phyloP scores from a whole-genome alignment of 2,888 invertebrate genomes.

The Bedellia somnulentella region DNA sequence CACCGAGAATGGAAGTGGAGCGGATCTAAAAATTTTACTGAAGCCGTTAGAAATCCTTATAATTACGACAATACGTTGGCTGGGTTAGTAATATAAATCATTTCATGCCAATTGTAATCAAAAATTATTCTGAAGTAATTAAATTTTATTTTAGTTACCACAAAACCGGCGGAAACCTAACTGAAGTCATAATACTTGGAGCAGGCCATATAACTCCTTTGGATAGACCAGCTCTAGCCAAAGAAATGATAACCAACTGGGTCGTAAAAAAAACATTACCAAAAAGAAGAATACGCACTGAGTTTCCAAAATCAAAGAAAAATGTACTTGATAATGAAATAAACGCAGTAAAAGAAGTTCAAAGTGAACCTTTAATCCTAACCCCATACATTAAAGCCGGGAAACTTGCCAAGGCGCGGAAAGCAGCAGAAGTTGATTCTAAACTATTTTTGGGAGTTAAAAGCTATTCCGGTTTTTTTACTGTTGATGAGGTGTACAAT shows the following conservation, averaged over 20 bases:
- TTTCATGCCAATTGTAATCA: not conserved
- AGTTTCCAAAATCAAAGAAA: too few relatives aligned
- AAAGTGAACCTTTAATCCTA: slow-evolving; percentile 5
- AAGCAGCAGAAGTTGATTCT: slow-evolving; percentile 5
- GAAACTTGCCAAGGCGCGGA: slow-evolving; percentile 2
- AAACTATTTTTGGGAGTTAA: slow-evolving; percentile 17
- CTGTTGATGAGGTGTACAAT: slow-evolving; percentile 64
- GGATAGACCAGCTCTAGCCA: slow-evolving; percentile 29
- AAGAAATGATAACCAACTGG: not conserved
- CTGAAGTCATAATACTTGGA: slow-evolving; percentile 35
- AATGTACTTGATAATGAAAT: too few relatives aligned
- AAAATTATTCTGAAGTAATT: too few relatives aligned
- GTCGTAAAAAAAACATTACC: too few relatives aligned
- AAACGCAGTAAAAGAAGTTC: too few relatives aligned
- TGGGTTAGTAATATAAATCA: too few relatives aligned
- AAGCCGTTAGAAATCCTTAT: too few relatives aligned
- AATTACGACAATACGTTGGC: too few relatives aligned
- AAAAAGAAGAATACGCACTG: too few relatives aligned
- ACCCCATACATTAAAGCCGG: slow-evolving; percentile 2
- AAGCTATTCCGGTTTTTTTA: slow-evolving; percentile 31
- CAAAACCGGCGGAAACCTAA: slow-evolving; percentile 2
- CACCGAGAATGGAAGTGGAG: slow-evolving; percentile 3
- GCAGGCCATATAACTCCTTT: slow-evolving; percentile 56
- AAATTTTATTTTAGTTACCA: not conserved
- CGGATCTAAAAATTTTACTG: not conserved